These are phyloP conservation scores for Erebia aethiops DNA, from an alignment of 2,888 invertebrate species.

Conservation along the genomic window DNA sequence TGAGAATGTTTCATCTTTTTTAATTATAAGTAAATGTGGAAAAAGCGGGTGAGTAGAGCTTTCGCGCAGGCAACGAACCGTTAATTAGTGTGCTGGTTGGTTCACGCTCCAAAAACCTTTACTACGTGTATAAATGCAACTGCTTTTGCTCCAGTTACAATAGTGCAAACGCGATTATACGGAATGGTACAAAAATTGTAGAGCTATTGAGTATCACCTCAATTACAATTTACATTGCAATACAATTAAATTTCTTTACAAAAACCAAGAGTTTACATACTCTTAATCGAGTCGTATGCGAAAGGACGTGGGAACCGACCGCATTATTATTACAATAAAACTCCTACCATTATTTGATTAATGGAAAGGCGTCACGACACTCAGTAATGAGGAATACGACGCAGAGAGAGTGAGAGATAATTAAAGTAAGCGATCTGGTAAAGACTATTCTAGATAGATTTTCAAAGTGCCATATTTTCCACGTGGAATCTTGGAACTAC, in stretches of 20 bases:
- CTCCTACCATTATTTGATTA: too few relatives aligned
- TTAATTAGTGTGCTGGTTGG: constrained; percentile 21
- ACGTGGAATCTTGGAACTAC: too few relatives aligned
- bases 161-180: background rate
- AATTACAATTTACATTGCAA: background rate
- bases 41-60: constrained; percentile 14
- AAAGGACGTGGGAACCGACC: too few relatives aligned
- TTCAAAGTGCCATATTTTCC: too few relatives aligned
- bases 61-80: constrained; percentile 25
- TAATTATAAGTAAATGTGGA: constrained; percentile 9
- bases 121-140: constrained; percentile 18
- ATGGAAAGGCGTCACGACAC: too few relatives aligned
- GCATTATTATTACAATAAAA: too few relatives aligned
- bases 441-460: too few relatives aligned
- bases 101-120: constrained; percentile 28
- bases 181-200: background rate
- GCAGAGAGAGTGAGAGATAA: too few relatives aligned
- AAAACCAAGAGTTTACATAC: too few relatives aligned
- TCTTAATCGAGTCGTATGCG: too few relatives aligned
- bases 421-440: too few relatives aligned
- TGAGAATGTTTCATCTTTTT: background rate
- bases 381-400: too few relatives aligned
- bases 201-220: background rate
- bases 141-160: constrained; percentile 6
- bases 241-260: background rate